Evolutionary conservation across 1,140 invertebrate species (phyloP).

Genomic region (Littorina saxatilis): DNA sequence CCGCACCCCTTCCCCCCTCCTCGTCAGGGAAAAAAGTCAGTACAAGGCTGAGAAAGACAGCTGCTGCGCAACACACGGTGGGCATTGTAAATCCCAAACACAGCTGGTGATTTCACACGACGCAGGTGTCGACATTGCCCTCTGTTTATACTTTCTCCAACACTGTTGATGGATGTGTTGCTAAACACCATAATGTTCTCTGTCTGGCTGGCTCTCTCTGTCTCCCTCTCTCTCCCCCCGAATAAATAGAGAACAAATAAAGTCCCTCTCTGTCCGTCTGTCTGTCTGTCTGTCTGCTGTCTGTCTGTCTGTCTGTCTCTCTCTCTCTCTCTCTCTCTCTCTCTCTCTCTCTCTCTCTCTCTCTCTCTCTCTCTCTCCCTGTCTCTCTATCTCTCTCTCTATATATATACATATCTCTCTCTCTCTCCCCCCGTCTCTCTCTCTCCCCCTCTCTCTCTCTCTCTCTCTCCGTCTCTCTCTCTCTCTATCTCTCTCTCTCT

Average conservation of each 20-base stretch:
- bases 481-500: neutral
- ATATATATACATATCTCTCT: neutral
- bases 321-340: neutral
- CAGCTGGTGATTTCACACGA: neutral
- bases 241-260: no score
- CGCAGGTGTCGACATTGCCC: no score
- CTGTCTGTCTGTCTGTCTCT: neutral
- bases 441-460: conserved; percentile 5
- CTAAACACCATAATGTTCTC: no score
- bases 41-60: neutral
- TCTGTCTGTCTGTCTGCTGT: neutral
- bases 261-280: no score
- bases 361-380: neutral
- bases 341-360: neutral
- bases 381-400: neutral
- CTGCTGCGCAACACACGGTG: no score
- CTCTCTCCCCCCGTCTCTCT: neutral
- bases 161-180: no score
- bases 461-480: neutral
- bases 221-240: no score
- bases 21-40: no score
- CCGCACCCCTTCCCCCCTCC: no score
- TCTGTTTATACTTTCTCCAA: no score
- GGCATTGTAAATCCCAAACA: neutral
- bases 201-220: no score